Base-by-base conservation (phyloP, 2,888 invertebrate genomes). In the Apotomis turbidana region DNA sequence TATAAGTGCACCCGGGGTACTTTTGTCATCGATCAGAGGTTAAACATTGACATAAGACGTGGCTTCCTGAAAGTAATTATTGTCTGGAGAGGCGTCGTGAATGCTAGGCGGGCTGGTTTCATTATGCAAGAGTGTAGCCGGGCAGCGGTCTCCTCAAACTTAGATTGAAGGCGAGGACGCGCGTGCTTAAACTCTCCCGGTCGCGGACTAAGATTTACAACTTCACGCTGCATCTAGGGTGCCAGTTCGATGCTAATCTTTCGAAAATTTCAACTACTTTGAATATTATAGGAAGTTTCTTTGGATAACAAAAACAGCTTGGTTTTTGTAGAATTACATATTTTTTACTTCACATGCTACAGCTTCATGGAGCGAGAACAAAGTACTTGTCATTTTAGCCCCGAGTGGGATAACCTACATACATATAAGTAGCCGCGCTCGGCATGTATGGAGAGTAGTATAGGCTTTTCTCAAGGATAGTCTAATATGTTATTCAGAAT, bases 131-230 rank as follows among this genome's bases (percentile, higher is more conserved):
- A 85, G 86, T 88, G 87, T 87, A 85, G 86, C 87, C 89, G 88
- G 87, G 85, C 86, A 81, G 81, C 85, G 77, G 80, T 83, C 83
- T 81, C 80, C 85, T 86, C 85, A 90, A 93, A 93, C 89, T 93
- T 93, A 93, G 91, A 93, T 93, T 93, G 91, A 90, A 90, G 89
- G 84, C 86, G 88, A 80, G 87, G 90, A 90, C 87, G 88, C 85
- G 88, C 90, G 91, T 93, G 90, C 90, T 88, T 87, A 85, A 91
- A 90, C 91, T 90, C 87, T 85, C 88, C 88, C 85, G 81, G 76
- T 80, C 82, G 68, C 54, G 36, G 58, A 15, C 83, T 80, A 87
- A 90, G 90, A 91, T 89, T 90, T 88, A 90, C 86, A 84, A 90
- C 85, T 90, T 90, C 75, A 75, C 79, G 75, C 75, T 78, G 76